Percentiles rank a stretch among this genome's conserved stretches.
These are phyloP conservation scores for Eulithis testata DNA, from an alignment of 2,888 invertebrate genomes.

Conservation along the genomic window DNA sequence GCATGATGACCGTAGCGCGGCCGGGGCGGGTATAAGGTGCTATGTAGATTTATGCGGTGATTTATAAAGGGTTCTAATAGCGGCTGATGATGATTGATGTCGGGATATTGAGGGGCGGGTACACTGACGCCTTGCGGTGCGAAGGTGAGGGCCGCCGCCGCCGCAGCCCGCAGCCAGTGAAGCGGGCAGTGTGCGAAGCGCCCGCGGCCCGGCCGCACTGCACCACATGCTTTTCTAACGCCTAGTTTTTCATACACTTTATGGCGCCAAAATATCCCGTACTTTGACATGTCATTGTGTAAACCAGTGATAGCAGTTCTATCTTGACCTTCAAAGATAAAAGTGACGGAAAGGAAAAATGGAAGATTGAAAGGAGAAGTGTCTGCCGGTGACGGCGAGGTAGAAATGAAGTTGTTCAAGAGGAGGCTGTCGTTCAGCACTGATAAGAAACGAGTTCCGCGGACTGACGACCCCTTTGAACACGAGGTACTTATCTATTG, in stretches of 20 bases:
- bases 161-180: conserved; percentile 45
- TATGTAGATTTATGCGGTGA: conserved; percentile 36
- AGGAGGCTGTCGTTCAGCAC: conserved; percentile 79
- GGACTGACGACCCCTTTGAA: conserved; percentile 77
- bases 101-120: conserved; percentile 54
- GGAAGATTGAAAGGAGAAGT: conserved; percentile 52
- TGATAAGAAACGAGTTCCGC: conserved; percentile 79
- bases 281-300: conserved; percentile 45
- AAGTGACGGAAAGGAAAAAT: conserved; percentile 30
- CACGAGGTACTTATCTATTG: conserved; percentile 67
- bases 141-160: conserved; percentile 60
- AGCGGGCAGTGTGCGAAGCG: conserved; percentile 74
- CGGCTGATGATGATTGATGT: conserved; percentile 54
- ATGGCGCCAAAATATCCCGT: conserved; percentile 63
- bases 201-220: conserved; percentile 74
- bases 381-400: conserved; percentile 52
- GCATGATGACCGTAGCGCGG: conserved; percentile 26
- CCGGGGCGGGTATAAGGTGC: conserved; percentile 31
- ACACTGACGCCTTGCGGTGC: conserved; percentile 50
- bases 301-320: conserved; percentile 52
- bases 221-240: conserved; percentile 56
- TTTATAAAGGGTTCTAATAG: conserved; percentile 49
- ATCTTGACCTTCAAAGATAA: conserved; percentile 54
- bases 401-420: conserved; percentile 81
- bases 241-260: conserved; percentile 33